Percentiles rank a stretch among this genome's conserved stretches.
Evolutionary conservation across 2,888 invertebrate genomes (phyloP).

Genomic region (Lissonota sp.): DNA sequence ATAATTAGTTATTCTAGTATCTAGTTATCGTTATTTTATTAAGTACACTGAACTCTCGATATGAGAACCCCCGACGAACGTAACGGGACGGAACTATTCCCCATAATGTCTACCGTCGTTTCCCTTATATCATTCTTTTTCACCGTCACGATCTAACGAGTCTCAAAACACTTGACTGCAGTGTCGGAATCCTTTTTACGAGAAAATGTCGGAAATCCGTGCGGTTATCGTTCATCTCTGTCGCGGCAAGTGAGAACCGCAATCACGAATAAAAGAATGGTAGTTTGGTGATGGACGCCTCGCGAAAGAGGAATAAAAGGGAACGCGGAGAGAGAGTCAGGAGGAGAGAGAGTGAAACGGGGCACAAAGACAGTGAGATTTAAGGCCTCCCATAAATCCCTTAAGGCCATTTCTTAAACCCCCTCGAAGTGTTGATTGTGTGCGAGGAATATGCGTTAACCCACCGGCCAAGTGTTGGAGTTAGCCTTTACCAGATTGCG

Average conservation of each 20-base stretch:
- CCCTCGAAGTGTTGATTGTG: conserved; percentile 63
- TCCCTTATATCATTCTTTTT: no score
- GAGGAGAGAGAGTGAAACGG: conserved; percentile 54
- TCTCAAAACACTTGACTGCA: no score
- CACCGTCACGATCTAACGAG: no score
- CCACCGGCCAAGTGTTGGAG: conserved; percentile 68
- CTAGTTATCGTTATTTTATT: no score
- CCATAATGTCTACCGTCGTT: no score
- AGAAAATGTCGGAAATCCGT: conserved; percentile 3
- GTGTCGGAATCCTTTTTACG: no score
- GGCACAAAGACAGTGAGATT: conserved; percentile 74
- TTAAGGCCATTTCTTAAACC: conserved; percentile 77
- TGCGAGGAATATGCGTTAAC: conserved; percentile 8
- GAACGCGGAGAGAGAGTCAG: conserved; percentile 32
- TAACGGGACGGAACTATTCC: no score
- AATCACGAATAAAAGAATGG: conserved; percentile 25
- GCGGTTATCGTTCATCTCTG: conserved; percentile 36
- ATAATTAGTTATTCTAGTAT: no score
- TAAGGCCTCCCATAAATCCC: conserved; percentile 80
- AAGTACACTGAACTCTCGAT: no score
- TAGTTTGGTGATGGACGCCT: conserved; percentile 37
- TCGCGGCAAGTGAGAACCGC: conserved; percentile 22
- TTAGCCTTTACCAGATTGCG: conserved; percentile 81
- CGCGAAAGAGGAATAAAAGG: conserved; percentile 45
- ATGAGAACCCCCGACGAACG: no score